phyloP scores from a whole-genome alignment of 1,140 invertebrate genomes.

The Ceratoteleas bidentatus region DNA sequence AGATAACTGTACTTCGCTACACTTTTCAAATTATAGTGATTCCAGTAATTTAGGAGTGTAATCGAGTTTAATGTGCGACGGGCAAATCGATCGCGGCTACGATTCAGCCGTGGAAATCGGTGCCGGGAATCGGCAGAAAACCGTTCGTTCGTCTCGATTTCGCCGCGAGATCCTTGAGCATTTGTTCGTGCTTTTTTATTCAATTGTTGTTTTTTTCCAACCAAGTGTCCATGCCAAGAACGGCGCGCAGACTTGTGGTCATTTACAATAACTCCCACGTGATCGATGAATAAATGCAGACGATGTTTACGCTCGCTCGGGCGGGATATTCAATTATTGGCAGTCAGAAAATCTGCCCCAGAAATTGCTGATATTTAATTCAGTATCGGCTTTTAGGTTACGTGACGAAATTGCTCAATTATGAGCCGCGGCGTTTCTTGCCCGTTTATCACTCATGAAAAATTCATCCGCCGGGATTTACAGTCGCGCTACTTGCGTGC shows the following conservation, averaged over 20 bases:
- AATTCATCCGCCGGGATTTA: constrained; percentile 21
- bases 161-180: too few species aligned
- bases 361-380: constrained; percentile 46
- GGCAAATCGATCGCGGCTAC: background rate
- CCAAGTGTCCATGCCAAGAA: background rate
- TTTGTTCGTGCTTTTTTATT: too few species aligned
- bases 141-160: background rate
- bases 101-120: too few species aligned
- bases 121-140: background rate
- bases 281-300: background rate
- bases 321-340: constrained; percentile 17
- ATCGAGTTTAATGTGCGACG: constrained; percentile 20
- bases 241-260: background rate
- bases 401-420: constrained; percentile 48
- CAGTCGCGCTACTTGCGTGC: constrained; percentile 9
- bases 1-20: constrained; percentile 37
- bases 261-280: background rate
- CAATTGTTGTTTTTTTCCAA: too few species aligned
- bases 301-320: background rate
- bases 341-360: constrained; percentile 15
- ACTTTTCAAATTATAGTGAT: constrained; percentile 40
- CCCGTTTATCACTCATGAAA: constrained; percentile 25
- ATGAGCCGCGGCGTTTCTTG: constrained; percentile 26
- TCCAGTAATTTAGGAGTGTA: constrained; percentile 19
- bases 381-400: constrained; percentile 29